Base-by-base conservation (phyloP, 2,888 invertebrate genomes). In the Cryptus viduatorius region DNA sequence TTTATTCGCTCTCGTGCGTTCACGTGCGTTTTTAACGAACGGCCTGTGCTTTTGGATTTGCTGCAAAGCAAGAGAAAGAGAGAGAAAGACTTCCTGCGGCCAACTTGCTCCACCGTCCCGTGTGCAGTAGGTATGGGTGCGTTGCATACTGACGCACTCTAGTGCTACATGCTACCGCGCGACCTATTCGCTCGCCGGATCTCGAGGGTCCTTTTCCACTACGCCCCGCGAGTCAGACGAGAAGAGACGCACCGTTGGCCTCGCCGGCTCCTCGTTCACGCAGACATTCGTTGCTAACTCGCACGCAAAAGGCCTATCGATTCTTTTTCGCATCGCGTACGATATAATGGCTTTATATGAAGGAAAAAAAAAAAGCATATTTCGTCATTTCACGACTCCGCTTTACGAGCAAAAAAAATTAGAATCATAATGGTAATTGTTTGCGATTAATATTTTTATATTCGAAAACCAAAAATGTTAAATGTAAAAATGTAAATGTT, bases 1-100 rank as follows among this genome's bases (percentile, higher is more conserved):
- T 72, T 69, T 65, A 37, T 48, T 73, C 73, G 71, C 56, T 75
- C 50, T 59, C 64, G 72, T 69, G 73, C 79, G 71, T 84, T 79
- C 77, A 82, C 77, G 82, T 82, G 48, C 77, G 67, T 24, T 77
- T 82, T 75, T 79, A 84, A 84, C 81, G 81, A 71, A 82, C 53
- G 46, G 71, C 12, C 12, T 14, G 12, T 44, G 10, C 46, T 19
- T 48, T 61, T 10, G 46, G 67, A 7, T 29, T 8, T 46, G 56
- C 19, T 71, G 73, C 83, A 71, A 31, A 53, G 53, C 19, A 56
- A 24, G 12, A 37, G 37, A 37, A 37, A 37, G 37, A 8, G 37
- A 37, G 37, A 37, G 37, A 37, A 4, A 37, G 46, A 42, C 68
- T 19, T 24, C 29, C 2, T 14, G 46, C 16, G 16, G 48, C n/a